Percentiles rank a stretch among this genome's conserved stretches.
phyloP scores from a whole-genome alignment of 2,113 vertebrate species.

The Athene noctua region DNA sequence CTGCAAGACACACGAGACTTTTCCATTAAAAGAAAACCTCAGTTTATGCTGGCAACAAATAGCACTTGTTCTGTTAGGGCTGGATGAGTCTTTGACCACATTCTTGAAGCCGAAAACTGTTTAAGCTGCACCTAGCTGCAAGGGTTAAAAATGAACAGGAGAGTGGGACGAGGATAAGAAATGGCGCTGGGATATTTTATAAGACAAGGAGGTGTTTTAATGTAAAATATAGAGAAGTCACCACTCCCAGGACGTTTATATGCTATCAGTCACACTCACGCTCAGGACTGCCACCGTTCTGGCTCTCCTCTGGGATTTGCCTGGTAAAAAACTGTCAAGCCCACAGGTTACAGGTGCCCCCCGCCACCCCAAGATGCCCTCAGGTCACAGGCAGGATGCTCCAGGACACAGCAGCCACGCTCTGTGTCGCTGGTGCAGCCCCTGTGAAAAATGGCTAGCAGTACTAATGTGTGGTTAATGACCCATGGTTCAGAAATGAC shows the following conservation, averaged over 20 bases:
- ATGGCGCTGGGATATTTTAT: background rate
- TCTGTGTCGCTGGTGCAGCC: background rate
- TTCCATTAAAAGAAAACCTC: background rate
- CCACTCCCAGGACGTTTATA: background rate
- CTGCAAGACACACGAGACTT: background rate
- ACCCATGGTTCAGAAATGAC: conserved; percentile 24
- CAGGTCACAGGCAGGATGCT: background rate
- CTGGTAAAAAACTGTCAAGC: background rate
- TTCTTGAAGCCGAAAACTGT: background rate
- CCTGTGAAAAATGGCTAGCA: conserved; percentile 12
- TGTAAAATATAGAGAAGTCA: background rate
- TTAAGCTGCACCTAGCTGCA: background rate
- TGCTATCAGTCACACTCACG: background rate
- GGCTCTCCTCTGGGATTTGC: background rate
- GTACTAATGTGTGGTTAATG: conserved; percentile 47
- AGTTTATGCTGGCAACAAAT: background rate
- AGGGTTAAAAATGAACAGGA: background rate
- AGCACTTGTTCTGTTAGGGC: background rate
- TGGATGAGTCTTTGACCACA: background rate
- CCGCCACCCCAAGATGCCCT: rapidly evolving
- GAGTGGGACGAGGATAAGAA: background rate
- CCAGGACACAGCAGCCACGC: background rate
- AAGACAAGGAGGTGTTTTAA: background rate
- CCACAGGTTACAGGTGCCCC: background rate
- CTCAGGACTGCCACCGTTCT: background rate